Evolutionary conservation across 2,888 invertebrate species (phyloP), one percentile per base, ranked within the genome.

Genomic region (Stenurella melanura): DNA sequence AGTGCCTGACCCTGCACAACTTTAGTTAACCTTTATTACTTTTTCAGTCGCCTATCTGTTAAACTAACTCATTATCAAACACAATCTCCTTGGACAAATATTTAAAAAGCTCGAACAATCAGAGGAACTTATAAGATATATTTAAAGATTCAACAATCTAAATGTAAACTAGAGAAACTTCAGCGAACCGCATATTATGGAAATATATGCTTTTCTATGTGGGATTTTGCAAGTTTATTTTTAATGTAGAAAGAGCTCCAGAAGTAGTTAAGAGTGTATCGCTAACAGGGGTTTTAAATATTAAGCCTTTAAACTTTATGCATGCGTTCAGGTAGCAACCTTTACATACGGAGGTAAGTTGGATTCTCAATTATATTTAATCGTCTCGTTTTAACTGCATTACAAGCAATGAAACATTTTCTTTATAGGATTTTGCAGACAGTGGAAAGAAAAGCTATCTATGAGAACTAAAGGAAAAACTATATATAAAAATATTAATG

Each of bases 221-320:
- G 17, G 17, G 58, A 34, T 57, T 58, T 56, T 11, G 17, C 42
- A 18, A 34, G 57, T 57, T 57, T 68, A 26, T 68, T 68, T 67
- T 69, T 69, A 69, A 68, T 30, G 57, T 30, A 9, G 38, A 15
- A 68, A 56, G 17, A 69, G 57, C 12, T 19, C 15, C 30, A 18
- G 57, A 57, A 69, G 57, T 58, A 58, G 58, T 69, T 57, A 38
- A 12, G 15, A 34, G 17, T 30, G 26, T 69, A 69, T 58, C 34
- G 69, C 57, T 58, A 69, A 58, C 58, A 57, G 34, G 58, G n/a
- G 19, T 58, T 69, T 58, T 69, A 57, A 69, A 69, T 57, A 58
- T 69, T 34, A 57, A 57, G 34, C 38, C 7, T 34, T 26, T 34
- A 57, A n/a, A 30, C 42, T 69, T 3, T 50, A 50, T 6, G 15